Percentiles rank a stretch among this genome's conserved stretches.
phyloP scores from a whole-genome alignment of 2,797 vertebrate species.

The Hippopotamyrus pictus region DNA sequence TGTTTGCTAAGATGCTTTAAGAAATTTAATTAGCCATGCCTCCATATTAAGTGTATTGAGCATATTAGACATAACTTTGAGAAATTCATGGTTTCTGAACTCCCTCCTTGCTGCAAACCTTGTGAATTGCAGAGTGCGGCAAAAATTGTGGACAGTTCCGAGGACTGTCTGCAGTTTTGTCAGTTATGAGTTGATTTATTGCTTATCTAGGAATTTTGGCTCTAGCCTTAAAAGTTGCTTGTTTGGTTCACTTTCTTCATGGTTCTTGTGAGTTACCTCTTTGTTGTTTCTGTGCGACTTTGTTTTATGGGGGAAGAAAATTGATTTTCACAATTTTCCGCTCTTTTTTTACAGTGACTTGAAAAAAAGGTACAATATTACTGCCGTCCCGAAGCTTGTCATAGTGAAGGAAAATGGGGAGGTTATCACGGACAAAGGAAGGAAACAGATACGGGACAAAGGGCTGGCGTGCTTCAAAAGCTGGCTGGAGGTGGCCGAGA shows the following conservation, averaged over 20 bases:
- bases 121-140: not conserved
- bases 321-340: not conserved
- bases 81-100: not conserved
- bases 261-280: not conserved
- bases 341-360: slow-evolving; percentile 67
- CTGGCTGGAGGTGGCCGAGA: slow-evolving; percentile 81
- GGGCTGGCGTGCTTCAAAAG: slow-evolving; percentile 79
- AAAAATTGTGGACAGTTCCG: not conserved
- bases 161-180: not conserved
- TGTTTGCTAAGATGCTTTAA: not conserved
- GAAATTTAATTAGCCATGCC: not conserved
- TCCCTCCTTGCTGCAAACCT: not conserved
- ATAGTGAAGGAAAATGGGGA: slow-evolving; percentile 88
- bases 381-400: slow-evolving; percentile 84
- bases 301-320: not conserved
- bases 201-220: not conserved
- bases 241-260: not conserved
- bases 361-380: slow-evolving; percentile 84
- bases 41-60: not conserved
- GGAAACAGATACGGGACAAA: slow-evolving; percentile 83
- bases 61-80: not conserved
- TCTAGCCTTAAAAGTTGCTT: not conserved
- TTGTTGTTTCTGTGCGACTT: not conserved
- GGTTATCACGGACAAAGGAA: slow-evolving; percentile 90
- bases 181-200: not conserved